Evolutionary conservation across 2,113 vertebrate species (phyloP).

Genomic region (Bujurquina vittata): DNA sequence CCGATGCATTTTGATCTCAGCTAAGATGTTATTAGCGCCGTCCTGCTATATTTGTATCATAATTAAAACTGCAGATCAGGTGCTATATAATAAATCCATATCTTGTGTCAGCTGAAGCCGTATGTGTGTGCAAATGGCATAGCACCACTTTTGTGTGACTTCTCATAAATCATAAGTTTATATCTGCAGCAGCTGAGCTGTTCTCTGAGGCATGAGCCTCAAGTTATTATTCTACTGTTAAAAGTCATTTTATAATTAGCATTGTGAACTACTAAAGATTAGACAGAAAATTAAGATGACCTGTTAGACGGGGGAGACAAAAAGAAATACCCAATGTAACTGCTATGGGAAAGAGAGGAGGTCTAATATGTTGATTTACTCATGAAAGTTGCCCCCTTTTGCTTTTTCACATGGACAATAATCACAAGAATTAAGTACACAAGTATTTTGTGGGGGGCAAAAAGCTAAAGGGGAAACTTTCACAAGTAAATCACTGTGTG

Average conservation of each 20-base stretch:
- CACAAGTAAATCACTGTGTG: neutral
- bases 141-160: slow-evolving; percentile 4
- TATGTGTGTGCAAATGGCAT: slow-evolving; percentile 3
- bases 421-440: neutral
- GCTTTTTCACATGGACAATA: neutral
- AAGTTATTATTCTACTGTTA: neutral
- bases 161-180: slow-evolving; percentile 25
- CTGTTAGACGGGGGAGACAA: neutral
- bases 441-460: neutral
- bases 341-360: slow-evolving; percentile 23
- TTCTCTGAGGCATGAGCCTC: neutral
- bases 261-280: neutral
- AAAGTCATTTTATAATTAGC: slow-evolving; percentile 41
- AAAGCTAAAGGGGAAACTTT: neutral
- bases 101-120: neutral
- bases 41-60: slow-evolving; percentile 18
- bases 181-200: slow-evolving; percentile 9
- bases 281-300: neutral
- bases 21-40: slow-evolving; percentile 12
- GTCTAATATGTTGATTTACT: neutral
- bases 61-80: slow-evolving; percentile 23
- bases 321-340: neutral
- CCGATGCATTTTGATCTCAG: neutral
- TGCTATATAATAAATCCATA: neutral
- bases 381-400: neutral